phyloP scores from a whole-genome alignment of 1,140 invertebrate species.

The Cataglyphis hispanica region DNA sequence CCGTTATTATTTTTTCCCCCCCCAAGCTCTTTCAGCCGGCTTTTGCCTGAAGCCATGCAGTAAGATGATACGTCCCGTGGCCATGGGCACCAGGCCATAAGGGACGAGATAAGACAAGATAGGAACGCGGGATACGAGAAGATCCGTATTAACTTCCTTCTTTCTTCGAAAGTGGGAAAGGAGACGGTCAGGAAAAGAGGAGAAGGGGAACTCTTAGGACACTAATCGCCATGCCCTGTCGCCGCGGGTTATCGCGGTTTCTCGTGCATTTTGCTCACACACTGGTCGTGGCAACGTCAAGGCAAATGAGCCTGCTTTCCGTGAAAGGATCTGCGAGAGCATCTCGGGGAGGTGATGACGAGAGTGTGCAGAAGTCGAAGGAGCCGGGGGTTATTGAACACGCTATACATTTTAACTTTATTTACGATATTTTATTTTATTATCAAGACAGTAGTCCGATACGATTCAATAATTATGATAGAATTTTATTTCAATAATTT shows the following conservation, averaged over 20 bases:
- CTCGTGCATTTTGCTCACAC: conserved; percentile 27
- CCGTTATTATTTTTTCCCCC: conserved; percentile 73
- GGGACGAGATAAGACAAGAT: conserved; percentile 73
- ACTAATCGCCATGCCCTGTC: conserved; percentile 70
- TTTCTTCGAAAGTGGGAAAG: conserved; percentile 46
- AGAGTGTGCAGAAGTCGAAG: not conserved
- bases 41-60: conserved; percentile 37
- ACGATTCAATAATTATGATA: not conserved
- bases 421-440: not conserved
- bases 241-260: conserved; percentile 62
- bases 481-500: not conserved
- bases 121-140: conserved; percentile 60
- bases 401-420: not conserved
- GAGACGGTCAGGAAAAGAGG: conserved; percentile 12
- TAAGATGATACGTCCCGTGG: conserved; percentile 74
- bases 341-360: conserved; percentile 14
- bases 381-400: not conserved
- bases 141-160: conserved; percentile 69
- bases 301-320: conserved; percentile 50
- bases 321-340: conserved; percentile 34
- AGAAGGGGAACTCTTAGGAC: conserved; percentile 31
- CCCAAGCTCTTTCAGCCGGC: conserved; percentile 41
- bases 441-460: not conserved
- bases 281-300: conserved; percentile 43
- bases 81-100: conserved; percentile 66